Conservation (phyloP, 53 echinoderm and acorn worm genomes). For the Zoroaster sp. region DNA sequence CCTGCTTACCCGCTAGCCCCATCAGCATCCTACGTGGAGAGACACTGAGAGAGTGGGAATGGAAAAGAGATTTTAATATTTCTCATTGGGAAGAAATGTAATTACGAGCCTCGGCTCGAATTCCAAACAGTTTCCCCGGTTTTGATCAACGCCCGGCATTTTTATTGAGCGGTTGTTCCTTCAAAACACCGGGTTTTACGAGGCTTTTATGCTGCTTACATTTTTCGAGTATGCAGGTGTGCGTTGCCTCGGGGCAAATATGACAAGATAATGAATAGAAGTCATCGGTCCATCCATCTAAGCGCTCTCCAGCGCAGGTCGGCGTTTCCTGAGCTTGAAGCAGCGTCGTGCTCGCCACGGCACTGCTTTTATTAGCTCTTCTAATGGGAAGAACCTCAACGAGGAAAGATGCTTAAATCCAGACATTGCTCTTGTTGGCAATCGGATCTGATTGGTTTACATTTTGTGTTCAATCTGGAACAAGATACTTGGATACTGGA, state of each 20-base stretch:
- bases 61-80: conserved; percentile 19
- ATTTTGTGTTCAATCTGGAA: too few species aligned
- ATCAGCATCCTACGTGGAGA: background rate
- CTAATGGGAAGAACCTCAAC: background rate
- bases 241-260: conserved; percentile 8
- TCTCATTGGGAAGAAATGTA: conserved; percentile 32
- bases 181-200: background rate
- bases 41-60: background rate
- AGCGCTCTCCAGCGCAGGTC: conserved; percentile 20
- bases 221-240: conserved; percentile 34
- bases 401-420: conserved; percentile 3
- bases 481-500: too few species aligned
- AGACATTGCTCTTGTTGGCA: background rate
- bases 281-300: conserved; percentile 27
- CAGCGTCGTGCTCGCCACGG: background rate
- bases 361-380: conserved; percentile 39
- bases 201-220: background rate
- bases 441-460: too few species aligned
- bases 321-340: conserved; percentile 14
- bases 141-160: background rate
- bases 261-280: conserved; percentile 52
- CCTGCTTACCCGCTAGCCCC: conserved; percentile 3
- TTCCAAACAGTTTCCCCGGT: conserved; percentile 10
- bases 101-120: conserved; percentile 13
- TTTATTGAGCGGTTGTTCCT: conserved; percentile 36